Evolutionary conservation across 23 tunicate genomes (phyloP).

Genomic region (Botrylloides violaceus): DNA sequence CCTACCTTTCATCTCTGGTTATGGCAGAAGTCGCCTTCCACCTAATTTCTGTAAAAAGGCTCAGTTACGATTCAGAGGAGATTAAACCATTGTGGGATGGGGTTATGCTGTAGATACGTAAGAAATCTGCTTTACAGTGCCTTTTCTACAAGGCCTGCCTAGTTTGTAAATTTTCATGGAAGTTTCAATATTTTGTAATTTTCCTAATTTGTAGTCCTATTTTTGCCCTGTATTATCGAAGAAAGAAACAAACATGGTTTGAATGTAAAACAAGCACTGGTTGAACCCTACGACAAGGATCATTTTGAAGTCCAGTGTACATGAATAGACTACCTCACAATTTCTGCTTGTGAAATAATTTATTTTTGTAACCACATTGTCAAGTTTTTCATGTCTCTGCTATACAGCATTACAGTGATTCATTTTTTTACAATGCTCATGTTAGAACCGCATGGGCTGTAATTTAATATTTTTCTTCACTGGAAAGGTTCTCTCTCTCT

Average conservation of each 20-base stretch:
- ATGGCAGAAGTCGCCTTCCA: no score
- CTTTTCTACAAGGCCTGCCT: neutral
- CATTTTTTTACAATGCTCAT: no score
- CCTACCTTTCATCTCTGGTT: no score
- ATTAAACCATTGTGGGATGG: no score
- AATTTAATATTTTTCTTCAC: no score
- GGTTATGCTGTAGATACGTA: no score
- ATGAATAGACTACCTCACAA: conserved; percentile 22
- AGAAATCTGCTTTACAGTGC: no score
- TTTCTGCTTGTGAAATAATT: conserved; percentile 34
- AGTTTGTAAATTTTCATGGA: neutral
- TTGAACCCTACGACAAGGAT: neutral
- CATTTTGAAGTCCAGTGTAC: conserved; percentile 4
- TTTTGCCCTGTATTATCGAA: neutral
- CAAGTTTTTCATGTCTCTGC: neutral
- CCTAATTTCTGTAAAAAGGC: no score
- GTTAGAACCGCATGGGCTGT: no score
- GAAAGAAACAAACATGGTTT: neutral
- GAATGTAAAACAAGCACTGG: neutral
- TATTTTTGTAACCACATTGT: conserved; percentile 23
- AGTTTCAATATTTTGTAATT: neutral
- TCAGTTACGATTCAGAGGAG: no score
- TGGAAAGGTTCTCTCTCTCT: no score
- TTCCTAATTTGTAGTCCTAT: neutral
- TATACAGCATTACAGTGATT: neutral